Evolutionary conservation across 1,140 invertebrate species (phyloP).

Genomic region (Apocrypta bakeri): DNA sequence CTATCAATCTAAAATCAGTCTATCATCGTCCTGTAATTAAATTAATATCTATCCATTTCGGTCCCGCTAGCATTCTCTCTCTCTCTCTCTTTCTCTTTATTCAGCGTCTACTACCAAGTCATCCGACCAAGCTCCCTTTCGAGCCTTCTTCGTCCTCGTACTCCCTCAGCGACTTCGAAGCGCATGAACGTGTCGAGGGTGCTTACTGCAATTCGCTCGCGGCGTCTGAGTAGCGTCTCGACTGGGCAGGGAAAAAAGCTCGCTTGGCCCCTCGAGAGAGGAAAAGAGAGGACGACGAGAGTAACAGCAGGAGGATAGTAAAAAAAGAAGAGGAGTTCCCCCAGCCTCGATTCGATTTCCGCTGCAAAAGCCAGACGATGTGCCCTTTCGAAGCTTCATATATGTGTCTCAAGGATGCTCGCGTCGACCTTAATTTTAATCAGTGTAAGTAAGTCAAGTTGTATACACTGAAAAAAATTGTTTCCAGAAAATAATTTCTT

Average conservation of each 20-base stretch:
- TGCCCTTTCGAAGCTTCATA: slow-evolving; percentile 39
- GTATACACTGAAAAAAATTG: too few species aligned
- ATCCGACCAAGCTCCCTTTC: background rate
- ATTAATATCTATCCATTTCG: background rate
- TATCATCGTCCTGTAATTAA: slow-evolving; percentile 9
- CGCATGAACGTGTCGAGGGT: slow-evolving; percentile 56
- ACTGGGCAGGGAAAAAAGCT: background rate
- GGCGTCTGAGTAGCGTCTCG: slow-evolving; percentile 8
- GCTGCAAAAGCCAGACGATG: slow-evolving; percentile 40
- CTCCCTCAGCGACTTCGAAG: background rate
- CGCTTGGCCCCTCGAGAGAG: background rate
- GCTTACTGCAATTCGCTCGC: slow-evolving; percentile 55
- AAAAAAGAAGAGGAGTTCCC: background rate
- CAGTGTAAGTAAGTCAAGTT: background rate
- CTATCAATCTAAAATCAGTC: background rate
- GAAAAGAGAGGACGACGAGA: background rate
- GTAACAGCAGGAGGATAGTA: background rate
- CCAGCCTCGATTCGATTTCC: slow-evolving; percentile 42
- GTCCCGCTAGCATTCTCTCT: background rate
- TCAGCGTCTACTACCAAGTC: background rate
- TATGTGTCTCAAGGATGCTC: slow-evolving; percentile 40
- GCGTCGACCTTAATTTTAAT: slow-evolving; percentile 26
- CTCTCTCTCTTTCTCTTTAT: slow-evolving; percentile 13
- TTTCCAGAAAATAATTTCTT: too few species aligned
- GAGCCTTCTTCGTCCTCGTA: background rate